A percentile compares a stretch with the other conserved stretches of the same genome.
These are phyloP conservation scores for Stenichneumon culpator DNA, from an alignment of 2,888 invertebrate genomes.

Conservation along the genomic window DNA sequence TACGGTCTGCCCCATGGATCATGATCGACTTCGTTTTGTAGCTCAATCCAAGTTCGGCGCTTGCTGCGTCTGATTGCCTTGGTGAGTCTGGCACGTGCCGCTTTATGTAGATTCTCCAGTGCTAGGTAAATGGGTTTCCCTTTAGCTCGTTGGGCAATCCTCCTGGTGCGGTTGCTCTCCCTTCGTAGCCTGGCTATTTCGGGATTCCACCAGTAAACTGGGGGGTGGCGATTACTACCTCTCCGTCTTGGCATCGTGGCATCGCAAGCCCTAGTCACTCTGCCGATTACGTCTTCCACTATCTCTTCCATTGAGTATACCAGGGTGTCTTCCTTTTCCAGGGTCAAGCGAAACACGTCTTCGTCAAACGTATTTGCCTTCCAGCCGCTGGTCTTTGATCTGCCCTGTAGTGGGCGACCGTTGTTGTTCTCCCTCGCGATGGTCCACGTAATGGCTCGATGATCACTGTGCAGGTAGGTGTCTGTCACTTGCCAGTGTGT, in stretches of 20 bases:
- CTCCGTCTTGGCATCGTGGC: slow-evolving; percentile 56
- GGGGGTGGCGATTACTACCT: slow-evolving; percentile 29
- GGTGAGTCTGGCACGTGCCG: slow-evolving; percentile 17
- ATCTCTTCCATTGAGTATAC: too few species aligned
- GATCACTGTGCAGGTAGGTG: slow-evolving; percentile 60
- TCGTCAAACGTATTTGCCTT: slow-evolving; percentile 43
- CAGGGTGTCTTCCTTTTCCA: too few species aligned
- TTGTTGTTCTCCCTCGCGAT: too few species aligned
- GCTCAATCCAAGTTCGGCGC: slow-evolving; percentile 65
- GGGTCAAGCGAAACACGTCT: slow-evolving; percentile 6
- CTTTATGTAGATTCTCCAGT: slow-evolving; percentile 18
- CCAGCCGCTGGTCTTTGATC: slow-evolving; percentile 16
- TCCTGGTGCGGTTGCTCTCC: slow-evolving; percentile 25
- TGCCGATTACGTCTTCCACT: too few species aligned
- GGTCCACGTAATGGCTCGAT: slow-evolving; percentile 52
- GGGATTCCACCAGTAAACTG: slow-evolving; percentile 63
- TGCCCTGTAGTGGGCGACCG: too few species aligned
- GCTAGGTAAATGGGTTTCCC: not conserved
- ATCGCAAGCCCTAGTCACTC: slow-evolving; percentile 61
- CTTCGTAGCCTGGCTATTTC: slow-evolving; percentile 39
- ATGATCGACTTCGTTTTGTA: slow-evolving; percentile 66
- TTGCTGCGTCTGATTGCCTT: slow-evolving; percentile 58
- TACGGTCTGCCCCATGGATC: slow-evolving; percentile 73
- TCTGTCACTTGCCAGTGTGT: slow-evolving; percentile 62
- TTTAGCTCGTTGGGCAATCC: slow-evolving; percentile 24